Base-by-base conservation (phyloP, 2,113 vertebrate species). In the Halichoerus grypus region DNA sequence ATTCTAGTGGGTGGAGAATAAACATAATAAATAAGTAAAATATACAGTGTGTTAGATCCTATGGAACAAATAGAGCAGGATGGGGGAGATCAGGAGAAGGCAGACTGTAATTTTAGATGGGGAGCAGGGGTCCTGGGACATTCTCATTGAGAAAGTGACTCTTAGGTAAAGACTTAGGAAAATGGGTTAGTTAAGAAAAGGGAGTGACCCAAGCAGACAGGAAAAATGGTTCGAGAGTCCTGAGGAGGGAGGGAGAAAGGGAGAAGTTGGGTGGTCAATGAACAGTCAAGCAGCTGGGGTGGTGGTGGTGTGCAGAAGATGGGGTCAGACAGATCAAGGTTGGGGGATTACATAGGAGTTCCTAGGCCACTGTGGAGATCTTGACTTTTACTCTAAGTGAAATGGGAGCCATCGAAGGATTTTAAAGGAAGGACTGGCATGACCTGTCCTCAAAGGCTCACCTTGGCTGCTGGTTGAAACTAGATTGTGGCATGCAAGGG, bases 21-120 rank as follows among this genome's bases (percentile, higher is more conserved):
- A 53, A 65, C 24, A 92, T 49, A 80, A 82, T 33, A 93, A 65
- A 42, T 55, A 85, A 90, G 14, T n/a, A 46, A 92, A 85, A 57
- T 46, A 82, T 24, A 36, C 5, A 61, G 9, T 79, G 57, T 84
- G 92, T 93, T 55, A 91, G 19, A 10, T 18, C 33, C 22, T 67
- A 26, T n/a, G 11, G 31, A 61, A 16, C 65, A 59, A 85, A 65
- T 6, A 93, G 8, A 88, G 24, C 18, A 46, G 6, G 3, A 53
- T 53, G 31, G n/a, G 39, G 61, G 26, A 39, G 6, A n/a, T 28
- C 2, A 13, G 49, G 46, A 59, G 79, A 93, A 69, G 42, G 7
- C 2, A 16, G n/a, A 55, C 22, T 55, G 26, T 5, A 63, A 12
- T 55, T 92, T 81, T 39, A 63, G 19, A 53, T 19, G 4, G 33